Base-by-base conservation (phyloP, 2,888 invertebrate species). In the Volucella zonaria region DNA sequence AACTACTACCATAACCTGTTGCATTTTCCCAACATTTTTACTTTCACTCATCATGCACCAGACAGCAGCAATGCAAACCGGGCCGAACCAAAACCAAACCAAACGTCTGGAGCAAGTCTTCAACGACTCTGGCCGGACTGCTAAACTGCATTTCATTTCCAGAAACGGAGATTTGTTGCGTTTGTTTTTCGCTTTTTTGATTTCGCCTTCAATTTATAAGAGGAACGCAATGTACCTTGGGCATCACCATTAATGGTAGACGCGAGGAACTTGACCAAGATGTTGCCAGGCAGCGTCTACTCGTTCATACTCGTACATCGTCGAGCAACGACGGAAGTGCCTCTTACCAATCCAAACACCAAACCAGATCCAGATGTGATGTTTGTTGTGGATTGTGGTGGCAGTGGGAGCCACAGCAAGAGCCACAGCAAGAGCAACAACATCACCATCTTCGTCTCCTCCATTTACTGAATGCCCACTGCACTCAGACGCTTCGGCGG, bases 91-190 rank as follows among this genome's bases (percentile, higher is more conserved):
- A 40, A 45, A 4, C 47, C 18, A 67, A 31, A 62, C 75, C 61
- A 38, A 80, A 10, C 82, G 79, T 81, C 85, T 85, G 40, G 62
- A 68, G 62, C 81, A 76, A 85, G 81, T 81, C 76, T 67, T 76
- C 71, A 76, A 43, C 59, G 58, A 61, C 42, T 82, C 66, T 71
- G 52, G 59, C 64, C 70, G 74, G 67, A 76, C 80, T 76, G 85
- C 67, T 85, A 80, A 85, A 85, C 85, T 81, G 81, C 81, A 77
- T 85, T 81, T 85, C 59, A 85, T 83, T 75, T 70, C 42, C 71
- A 67, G 61, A 73, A 56, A 59, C 14, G 11, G 61, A 61, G 52
- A 52, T 42, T 38, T 62, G 40, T 61, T 14, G 14, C 11, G 6
- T 11, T 43, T 15, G 11, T 31, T 14, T 14, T 10, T 18, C 18